These are phyloP conservation scores for Exephanes ischioxanthus DNA, from an alignment of 2,888 invertebrate species.

Conservation along the genomic window DNA sequence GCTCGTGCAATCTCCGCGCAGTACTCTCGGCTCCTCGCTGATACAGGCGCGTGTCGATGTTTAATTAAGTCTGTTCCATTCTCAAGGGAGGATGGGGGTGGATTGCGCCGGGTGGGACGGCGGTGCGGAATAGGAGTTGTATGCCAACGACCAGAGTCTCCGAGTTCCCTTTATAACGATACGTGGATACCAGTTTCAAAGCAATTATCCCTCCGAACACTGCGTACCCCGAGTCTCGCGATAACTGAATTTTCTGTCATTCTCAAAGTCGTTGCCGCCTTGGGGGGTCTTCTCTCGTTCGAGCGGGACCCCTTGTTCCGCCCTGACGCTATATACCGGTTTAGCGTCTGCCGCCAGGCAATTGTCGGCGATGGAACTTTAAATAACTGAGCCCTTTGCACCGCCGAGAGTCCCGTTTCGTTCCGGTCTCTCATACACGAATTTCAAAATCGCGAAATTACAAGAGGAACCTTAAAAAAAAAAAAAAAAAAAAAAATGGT, in stretches of 20 bases:
- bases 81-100: constrained; percentile 1
- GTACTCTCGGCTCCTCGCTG: constrained; percentile 11
- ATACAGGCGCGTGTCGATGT: constrained; percentile 49
- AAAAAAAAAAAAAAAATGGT: not conserved
- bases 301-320: not conserved
- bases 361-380: constrained; percentile 2
- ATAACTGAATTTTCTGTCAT: constrained; percentile 50
- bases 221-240: constrained; percentile 31
- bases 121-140: constrained; percentile 27
- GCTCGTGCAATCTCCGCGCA: constrained; percentile 10
- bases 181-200: constrained; percentile 43
- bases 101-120: constrained; percentile 8
- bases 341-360: constrained; percentile 8
- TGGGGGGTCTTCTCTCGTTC: constrained; percentile 19
- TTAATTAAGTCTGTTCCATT: constrained; percentile 51
- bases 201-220: constrained; percentile 46
- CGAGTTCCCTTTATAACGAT: constrained; percentile 44
- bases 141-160: constrained; percentile 42
- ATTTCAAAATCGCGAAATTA: not conserved
- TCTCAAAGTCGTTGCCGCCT: constrained; percentile 23
- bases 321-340: not conserved
- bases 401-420: not conserved
- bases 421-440: not conserved
- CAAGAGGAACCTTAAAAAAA: not conserved
- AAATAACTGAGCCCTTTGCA: not conserved